phyloP scores from a whole-genome alignment of 1,140 invertebrate genomes.

The Vollenhovia emeryi region DNA sequence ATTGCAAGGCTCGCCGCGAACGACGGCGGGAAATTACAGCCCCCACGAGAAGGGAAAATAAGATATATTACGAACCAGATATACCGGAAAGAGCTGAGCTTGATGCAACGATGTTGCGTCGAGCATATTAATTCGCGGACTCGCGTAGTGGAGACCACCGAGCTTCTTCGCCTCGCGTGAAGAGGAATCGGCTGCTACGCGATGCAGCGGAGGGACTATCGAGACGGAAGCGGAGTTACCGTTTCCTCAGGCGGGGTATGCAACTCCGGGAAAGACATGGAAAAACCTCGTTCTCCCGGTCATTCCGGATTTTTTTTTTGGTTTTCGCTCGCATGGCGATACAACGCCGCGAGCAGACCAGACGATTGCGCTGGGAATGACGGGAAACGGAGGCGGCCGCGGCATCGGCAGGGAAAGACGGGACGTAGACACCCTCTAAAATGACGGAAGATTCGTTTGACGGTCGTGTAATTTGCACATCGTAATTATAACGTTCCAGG shows the following conservation, averaged over 20 bases:
- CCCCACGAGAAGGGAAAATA: not conserved
- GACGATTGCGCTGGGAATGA: conserved; percentile 23
- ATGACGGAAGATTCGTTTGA: conserved; percentile 38
- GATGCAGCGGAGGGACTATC: not conserved
- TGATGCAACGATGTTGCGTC: not conserved
- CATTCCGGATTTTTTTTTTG: conserved; percentile 41
- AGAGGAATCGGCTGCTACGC: not conserved
- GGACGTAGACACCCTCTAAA: not conserved
- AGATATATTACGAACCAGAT: conserved; percentile 30
- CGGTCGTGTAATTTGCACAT: conserved; percentile 27
- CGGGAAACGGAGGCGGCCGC: not conserved
- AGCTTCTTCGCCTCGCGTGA: not conserved
- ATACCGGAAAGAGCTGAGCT: conserved; percentile 6
- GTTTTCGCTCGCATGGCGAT: not conserved
- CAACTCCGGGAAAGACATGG: conserved; percentile 48
- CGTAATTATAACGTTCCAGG: conserved; percentile 27
- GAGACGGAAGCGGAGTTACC: conserved; percentile 36
- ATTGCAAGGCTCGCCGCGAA: not conserved
- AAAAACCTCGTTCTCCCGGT: conserved; percentile 54
- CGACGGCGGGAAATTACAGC: not conserved
- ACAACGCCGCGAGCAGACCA: not conserved
- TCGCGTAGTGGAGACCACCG: not conserved
- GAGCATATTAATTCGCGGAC: conserved; percentile 39
- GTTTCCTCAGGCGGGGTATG: conserved; percentile 41
- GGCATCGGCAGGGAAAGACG: not conserved